Evolutionary conservation across 2,113 vertebrate species (phyloP), one percentile per base, ranked within the genome.

Genomic region (Dipodomys stephensi): DNA sequence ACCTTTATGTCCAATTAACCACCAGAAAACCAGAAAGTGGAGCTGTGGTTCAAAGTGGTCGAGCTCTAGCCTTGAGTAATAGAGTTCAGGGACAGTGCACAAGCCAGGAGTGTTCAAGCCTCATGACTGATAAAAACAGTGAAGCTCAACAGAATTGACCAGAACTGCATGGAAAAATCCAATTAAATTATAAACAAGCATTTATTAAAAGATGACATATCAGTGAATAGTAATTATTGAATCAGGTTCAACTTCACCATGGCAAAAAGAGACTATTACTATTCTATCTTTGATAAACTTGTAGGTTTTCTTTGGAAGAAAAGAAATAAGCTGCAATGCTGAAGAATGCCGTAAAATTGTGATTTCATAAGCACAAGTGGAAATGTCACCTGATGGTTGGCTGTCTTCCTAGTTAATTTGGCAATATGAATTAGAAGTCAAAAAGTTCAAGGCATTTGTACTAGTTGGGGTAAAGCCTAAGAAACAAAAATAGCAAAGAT

Each of bases 131-230:
- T 16, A 57, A 57, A 57, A 57, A 57, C 53, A 57, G 57, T 44
- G 67, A 83, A 35, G 22, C 3, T 30, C 28, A 92, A 64, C 3
- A 80, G 18, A 71, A 46, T 67, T 44, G 60, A 53, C 7, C 71
- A 95, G 22, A 89, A 74, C 67, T 44, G 23, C n/a, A 60, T n/a
- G 25, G 69, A 60, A 57, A 82, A 69, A 60, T 46, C 39, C 12
- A 92, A 46, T 57, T 62, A 82, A 78, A 79, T 73, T 25, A 39
- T 60, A 93, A 78, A 95, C 13, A 35, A 84, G 27, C 32, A 72
- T 30, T 64, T 92, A 60, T 85, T 27, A 73, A 44, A 86, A 82
- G 57, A n/a, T 76, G 23, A 7, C 64, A 77, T 71, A 27, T 11
- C 12, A 35, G 10, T n/a, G 19, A 46, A 15, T 28, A 80, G 18